Conservation (phyloP, 2,888 invertebrate genomes). For the Mythimna pallens region DNA sequence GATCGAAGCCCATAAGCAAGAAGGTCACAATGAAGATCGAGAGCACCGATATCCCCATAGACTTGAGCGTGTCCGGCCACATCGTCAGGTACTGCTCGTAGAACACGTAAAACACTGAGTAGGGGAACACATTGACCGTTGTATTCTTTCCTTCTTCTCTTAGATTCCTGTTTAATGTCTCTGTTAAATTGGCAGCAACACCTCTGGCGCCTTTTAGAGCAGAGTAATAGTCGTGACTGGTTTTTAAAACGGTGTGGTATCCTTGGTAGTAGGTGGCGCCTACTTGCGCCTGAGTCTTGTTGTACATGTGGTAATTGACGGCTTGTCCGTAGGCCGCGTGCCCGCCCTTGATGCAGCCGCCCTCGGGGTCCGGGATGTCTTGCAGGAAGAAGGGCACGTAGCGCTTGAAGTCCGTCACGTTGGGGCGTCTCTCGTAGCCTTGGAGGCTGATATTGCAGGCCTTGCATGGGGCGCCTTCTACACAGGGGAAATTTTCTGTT, state of each 20-base stretch:
- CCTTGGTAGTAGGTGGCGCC: slow-evolving; percentile 95
- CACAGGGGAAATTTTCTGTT: background rate
- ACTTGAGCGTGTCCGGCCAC: slow-evolving; percentile 97
- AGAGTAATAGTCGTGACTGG: slow-evolving; percentile 97
- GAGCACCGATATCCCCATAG: slow-evolving; percentile 96
- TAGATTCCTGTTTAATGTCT: slow-evolving; percentile 89
- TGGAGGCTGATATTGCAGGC: slow-evolving; percentile 88
- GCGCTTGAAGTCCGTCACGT: slow-evolving; percentile 91
- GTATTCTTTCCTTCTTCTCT: slow-evolving; percentile 82
- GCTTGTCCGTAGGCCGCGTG: slow-evolving; percentile 95
- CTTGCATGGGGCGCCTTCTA: slow-evolving; percentile 75
- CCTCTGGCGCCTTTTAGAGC: slow-evolving; percentile 95
- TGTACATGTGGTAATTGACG: slow-evolving; percentile 90
- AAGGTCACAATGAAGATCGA: slow-evolving; percentile 99
- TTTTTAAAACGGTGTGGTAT: slow-evolving; percentile 97
- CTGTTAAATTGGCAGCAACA: slow-evolving; percentile 95
- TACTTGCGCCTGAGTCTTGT: slow-evolving; percentile 78
- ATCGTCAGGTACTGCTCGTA: slow-evolving; percentile 99
- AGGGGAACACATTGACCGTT: slow-evolving; percentile 94
- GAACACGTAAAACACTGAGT: slow-evolving; percentile 99
- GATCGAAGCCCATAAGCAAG: slow-evolving; percentile 97
- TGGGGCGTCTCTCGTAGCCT: slow-evolving; percentile 91
- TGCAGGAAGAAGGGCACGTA: slow-evolving; percentile 95
- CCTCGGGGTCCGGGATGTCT: slow-evolving; percentile 93
- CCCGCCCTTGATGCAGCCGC: slow-evolving; percentile 94